Percentiles rank a stretch among this genome's conserved stretches.
phyloP scores from a whole-genome alignment of 2,888 invertebrate species.

The Epistrophe eligans region DNA sequence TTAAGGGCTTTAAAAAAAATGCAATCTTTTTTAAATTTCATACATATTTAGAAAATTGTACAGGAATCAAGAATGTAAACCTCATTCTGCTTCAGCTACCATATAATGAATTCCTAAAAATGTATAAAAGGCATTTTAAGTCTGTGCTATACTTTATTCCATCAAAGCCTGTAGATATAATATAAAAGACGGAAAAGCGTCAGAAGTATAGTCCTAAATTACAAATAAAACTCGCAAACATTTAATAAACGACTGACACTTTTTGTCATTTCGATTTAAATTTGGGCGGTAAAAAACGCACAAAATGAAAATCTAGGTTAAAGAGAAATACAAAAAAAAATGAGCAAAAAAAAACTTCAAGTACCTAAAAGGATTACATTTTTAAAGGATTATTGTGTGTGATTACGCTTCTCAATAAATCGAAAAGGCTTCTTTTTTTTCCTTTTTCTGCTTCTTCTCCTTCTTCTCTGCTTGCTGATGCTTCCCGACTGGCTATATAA shows the following conservation, averaged over 20 bases:
- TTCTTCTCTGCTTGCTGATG: not conserved
- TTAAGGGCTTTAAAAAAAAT: too few relatives aligned
- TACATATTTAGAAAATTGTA: too few relatives aligned
- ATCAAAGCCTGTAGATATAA: too few relatives aligned
- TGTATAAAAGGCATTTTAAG: too few relatives aligned
- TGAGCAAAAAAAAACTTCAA: conserved; percentile 57
- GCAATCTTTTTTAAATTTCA: too few relatives aligned
- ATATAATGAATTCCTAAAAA: too few relatives aligned
- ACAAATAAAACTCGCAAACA: conserved; percentile 66
- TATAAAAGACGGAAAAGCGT: not conserved
- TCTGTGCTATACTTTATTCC: too few relatives aligned
- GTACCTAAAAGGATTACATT: conserved; percentile 71
- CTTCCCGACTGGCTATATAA: not conserved
- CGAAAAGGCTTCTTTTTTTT: conserved; percentile 63
- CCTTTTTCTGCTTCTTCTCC: conserved; percentile 21
- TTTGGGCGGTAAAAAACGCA: conserved; percentile 14
- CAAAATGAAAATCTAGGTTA: conserved; percentile 4
- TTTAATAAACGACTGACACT: conserved; percentile 69
- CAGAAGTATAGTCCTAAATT: conserved; percentile 36
- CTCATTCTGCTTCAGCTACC: too few relatives aligned
- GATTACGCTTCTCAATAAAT: conserved; percentile 70
- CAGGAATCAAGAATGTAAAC: too few relatives aligned
- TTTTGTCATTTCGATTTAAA: conserved; percentile 66
- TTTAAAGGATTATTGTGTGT: conserved; percentile 75
- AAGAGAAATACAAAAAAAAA: conserved; percentile 7